Percentiles rank a stretch among this genome's conserved stretches.
phyloP scores from a whole-genome alignment of 2,113 vertebrate genomes.

The Strigops habroptila region DNA sequence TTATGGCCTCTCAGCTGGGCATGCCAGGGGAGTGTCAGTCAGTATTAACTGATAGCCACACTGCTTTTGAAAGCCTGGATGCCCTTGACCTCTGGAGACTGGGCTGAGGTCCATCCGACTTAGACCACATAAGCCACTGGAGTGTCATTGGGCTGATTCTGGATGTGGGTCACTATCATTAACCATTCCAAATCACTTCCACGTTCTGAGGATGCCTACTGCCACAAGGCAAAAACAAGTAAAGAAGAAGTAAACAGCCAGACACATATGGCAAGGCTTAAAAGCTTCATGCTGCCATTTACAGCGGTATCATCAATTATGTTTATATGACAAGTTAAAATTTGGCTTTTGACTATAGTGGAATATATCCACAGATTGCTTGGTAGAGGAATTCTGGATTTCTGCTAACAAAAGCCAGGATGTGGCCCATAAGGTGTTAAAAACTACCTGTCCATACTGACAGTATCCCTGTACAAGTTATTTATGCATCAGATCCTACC shows the following conservation, averaged over 20 bases:
- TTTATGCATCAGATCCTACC: neutral
- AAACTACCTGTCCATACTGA: neutral
- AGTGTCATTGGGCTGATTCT: neutral
- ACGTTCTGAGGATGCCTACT: neutral
- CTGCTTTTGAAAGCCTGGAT: neutral
- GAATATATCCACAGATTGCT: neutral
- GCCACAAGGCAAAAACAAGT: neutral
- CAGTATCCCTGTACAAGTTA: neutral
- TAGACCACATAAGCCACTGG: neutral
- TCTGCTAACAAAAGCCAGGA: neutral
- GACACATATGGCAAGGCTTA: neutral
- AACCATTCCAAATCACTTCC: neutral
- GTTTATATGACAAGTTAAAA: neutral
- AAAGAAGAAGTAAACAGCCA: neutral
- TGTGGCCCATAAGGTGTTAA: neutral
- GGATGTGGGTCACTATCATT: neutral
- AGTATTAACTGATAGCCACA: neutral
- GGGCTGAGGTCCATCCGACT: neutral
- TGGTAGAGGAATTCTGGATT: neutral
- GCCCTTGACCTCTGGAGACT: neutral
- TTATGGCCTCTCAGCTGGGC: neutral
- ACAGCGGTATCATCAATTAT: neutral
- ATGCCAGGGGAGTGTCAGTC: neutral
- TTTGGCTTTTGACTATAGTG: neutral
- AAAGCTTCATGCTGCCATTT: fast-evolving